These are phyloP conservation scores for Caenorhabditis latens DNA, from an alignment of 1,140 invertebrate genomes.

Conservation along the genomic window DNA sequence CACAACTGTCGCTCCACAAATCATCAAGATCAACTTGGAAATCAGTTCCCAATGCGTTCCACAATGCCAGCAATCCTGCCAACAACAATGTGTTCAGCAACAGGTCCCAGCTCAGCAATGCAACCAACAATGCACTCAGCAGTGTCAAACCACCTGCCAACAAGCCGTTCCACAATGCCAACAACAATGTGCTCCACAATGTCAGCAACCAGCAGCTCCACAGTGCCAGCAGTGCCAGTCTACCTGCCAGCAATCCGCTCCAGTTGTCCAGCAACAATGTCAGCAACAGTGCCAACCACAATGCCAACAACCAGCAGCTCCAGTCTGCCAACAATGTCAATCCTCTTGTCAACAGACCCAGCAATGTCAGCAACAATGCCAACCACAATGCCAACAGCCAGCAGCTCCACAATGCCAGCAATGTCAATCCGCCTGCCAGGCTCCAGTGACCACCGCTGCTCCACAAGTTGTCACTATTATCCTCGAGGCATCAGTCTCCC, in stretches of 20 bases:
- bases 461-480: constrained; percentile 26
- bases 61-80: constrained; percentile 32
- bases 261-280: constrained; percentile 51
- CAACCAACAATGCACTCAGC: constrained; percentile 47
- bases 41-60: constrained; percentile 37
- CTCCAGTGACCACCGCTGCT: constrained; percentile 36
- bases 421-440: constrained; percentile 49
- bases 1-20: constrained; percentile 20
- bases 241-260: constrained; percentile 50
- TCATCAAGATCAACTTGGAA: constrained; percentile 11
- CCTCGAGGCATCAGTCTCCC: constrained; percentile 39
- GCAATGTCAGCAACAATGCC: constrained; percentile 42
- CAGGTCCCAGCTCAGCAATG: constrained; percentile 55
- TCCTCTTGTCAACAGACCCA: constrained; percentile 36
- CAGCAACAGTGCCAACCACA: constrained; percentile 51
- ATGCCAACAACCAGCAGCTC: constrained; percentile 53
- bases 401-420: constrained; percentile 53
- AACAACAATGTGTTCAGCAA: constrained; percentile 42
- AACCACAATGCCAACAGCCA: constrained; percentile 41
- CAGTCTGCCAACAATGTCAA: constrained; percentile 56
- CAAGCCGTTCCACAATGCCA: constrained; percentile 52
- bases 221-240: constrained; percentile 58
- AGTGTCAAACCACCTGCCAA: constrained; percentile 59
- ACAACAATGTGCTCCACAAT: constrained; percentile 47
- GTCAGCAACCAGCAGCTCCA: constrained; percentile 47